phyloP scores from a whole-genome alignment of 2,113 vertebrate species.

The Ciconia stormi region DNA sequence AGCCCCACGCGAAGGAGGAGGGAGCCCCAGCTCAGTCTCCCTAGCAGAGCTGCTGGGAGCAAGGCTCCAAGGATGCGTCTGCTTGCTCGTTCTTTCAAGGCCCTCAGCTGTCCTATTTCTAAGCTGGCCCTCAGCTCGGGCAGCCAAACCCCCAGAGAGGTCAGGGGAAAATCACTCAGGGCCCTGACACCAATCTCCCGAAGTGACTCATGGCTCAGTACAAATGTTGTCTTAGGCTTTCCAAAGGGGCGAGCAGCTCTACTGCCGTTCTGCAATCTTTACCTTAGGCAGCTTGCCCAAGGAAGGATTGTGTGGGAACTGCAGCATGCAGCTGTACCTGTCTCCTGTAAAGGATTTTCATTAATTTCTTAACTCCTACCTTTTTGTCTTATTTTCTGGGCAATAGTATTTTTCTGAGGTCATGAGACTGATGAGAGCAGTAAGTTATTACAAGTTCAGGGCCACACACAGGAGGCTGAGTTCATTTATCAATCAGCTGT shows the following conservation, averaged over 20 bases:
- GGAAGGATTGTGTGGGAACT: neutral
- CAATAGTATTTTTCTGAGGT: neutral
- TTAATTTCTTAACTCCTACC: neutral
- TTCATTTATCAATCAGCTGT: neutral
- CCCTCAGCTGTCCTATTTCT: neutral
- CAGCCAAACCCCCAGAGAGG: neutral
- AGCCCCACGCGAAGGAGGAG: rapidly evolving
- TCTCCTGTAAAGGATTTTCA: neutral
- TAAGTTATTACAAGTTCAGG: neutral
- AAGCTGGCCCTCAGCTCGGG: neutral
- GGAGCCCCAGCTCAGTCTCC: neutral
- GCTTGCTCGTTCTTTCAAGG: neutral
- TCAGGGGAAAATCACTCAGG: neutral
- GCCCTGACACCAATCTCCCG: neutral
- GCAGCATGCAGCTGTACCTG: neutral
- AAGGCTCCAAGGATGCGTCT: neutral
- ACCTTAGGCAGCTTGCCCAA: neutral
- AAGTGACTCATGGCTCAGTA: neutral
- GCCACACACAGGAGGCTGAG: neutral
- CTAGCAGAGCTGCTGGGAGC: neutral
- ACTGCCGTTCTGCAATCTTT: neutral
- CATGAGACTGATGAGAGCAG: neutral
- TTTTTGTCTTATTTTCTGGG: neutral
- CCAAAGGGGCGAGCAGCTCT: neutral
- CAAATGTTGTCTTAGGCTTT: neutral